phyloP scores from a whole-genome alignment of 2,888 invertebrate genomes.

The Galeopsomyia nigrocyanea region DNA sequence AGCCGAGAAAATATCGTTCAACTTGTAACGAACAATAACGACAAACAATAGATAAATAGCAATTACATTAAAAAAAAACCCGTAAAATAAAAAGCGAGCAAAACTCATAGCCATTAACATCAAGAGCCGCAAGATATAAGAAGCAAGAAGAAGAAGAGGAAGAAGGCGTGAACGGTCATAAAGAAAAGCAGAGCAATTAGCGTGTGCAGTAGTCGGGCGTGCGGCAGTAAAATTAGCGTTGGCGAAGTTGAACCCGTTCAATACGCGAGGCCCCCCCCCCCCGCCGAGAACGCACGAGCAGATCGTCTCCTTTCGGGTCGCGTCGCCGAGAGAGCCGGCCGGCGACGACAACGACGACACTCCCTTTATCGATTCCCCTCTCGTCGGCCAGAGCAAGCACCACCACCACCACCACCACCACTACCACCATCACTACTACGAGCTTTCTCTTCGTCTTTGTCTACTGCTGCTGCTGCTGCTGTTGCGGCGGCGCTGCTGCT shows the following conservation, averaged over 20 bases:
- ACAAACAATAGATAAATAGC: background rate
- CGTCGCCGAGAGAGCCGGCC: constrained; percentile 1
- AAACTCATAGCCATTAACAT: too few relatives aligned
- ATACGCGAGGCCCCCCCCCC: background rate
- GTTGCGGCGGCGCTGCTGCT: constrained; percentile 40
- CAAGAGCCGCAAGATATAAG: too few relatives aligned
- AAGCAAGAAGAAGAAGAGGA: too few relatives aligned
- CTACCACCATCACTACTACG: constrained; percentile 27
- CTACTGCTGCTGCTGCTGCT: constrained; percentile 46
- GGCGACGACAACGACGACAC: constrained; percentile 58
- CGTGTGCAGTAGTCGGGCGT: constrained; percentile 9
- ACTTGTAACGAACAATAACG: background rate
- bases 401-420: constrained; percentile 39
- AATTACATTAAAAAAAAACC: too few relatives aligned
- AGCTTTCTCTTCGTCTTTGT: constrained; percentile 31
- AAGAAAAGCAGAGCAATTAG: constrained; percentile 32
- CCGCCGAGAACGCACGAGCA: background rate
- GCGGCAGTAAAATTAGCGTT: background rate
- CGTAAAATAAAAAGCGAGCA: too few relatives aligned
- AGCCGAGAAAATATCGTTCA: background rate
- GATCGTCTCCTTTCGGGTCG: background rate
- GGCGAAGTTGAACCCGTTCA: constrained; percentile 13
- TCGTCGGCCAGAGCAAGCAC: constrained; percentile 45
- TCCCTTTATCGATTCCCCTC: constrained; percentile 66
- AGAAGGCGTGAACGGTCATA: background rate